These are phyloP conservation scores for Trochalopteron elliotii DNA, from an alignment of 2,113 vertebrate genomes.

Conservation along the genomic window DNA sequence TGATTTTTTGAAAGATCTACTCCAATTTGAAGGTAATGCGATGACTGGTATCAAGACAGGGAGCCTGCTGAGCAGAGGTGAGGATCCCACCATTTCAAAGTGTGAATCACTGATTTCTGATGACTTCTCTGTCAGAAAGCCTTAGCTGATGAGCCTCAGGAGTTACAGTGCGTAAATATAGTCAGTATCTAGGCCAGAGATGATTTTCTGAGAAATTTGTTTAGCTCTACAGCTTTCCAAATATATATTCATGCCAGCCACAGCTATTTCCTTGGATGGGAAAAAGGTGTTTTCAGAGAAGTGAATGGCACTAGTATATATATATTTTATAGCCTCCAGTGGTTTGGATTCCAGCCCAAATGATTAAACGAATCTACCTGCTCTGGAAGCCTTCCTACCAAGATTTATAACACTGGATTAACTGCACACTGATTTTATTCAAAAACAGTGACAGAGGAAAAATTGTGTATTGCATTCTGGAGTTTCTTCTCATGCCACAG, in stretches of 20 bases:
- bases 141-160: constrained; percentile 12
- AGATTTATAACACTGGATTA: constrained; percentile 52
- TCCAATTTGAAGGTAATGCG: background rate
- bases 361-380: constrained; percentile 65
- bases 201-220: constrained; percentile 38
- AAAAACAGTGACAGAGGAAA: constrained; percentile 38
- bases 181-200: constrained; percentile 21
- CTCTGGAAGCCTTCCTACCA: constrained; percentile 28
- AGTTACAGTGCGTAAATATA: background rate
- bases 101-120: background rate
- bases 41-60: background rate
- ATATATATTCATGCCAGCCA: constrained; percentile 59
- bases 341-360: constrained; percentile 56
- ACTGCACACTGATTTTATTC: constrained; percentile 53
- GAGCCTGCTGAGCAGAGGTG: background rate
- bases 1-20: background rate
- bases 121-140: background rate
- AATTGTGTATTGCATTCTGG: background rate
- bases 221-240: constrained; percentile 51
- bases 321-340: constrained; percentile 41
- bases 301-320: constrained; percentile 52
- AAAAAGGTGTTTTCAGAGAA: constrained; percentile 54
- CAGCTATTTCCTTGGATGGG: constrained; percentile 59
- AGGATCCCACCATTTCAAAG: background rate
- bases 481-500: constrained; percentile 10